These are phyloP conservation scores for Hemistola chrysoprasaria DNA, from an alignment of 2,888 invertebrate genomes.

Conservation along the genomic window DNA sequence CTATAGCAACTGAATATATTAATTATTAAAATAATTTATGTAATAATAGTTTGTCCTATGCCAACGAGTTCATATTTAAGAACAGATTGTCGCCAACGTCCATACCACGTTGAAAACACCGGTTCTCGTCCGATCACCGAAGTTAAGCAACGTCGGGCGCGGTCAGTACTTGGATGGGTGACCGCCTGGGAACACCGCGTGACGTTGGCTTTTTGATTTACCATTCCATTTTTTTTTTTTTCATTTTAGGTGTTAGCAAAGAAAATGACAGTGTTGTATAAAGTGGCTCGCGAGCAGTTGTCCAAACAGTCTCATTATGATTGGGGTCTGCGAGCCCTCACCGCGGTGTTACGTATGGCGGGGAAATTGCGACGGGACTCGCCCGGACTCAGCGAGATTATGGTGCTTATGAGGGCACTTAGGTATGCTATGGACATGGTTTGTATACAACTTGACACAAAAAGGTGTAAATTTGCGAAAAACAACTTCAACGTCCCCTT, in stretches of 20 bases:
- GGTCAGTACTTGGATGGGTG: slow-evolving; percentile 63
- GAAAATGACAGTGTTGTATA: slow-evolving; percentile 96
- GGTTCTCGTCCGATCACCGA: slow-evolving; percentile 76
- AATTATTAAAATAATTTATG: too few species aligned
- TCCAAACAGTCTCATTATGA: slow-evolving; percentile 97
- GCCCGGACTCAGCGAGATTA: slow-evolving; percentile 90
- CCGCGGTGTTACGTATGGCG: slow-evolving; percentile 95
- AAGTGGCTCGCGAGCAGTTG: slow-evolving; percentile 92
- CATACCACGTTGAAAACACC: slow-evolving; percentile 34
- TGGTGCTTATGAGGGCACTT: slow-evolving; percentile 94
- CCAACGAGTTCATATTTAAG: too few species aligned
- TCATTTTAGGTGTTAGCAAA: slow-evolving; percentile 87
- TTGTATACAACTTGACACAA: too few species aligned
- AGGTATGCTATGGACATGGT: too few species aligned
- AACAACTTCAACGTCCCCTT: too few species aligned
- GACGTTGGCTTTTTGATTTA: slow-evolving; percentile 49
- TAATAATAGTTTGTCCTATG: too few species aligned
- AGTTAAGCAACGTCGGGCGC: slow-evolving; percentile 73
- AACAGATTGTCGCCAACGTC: slow-evolving; percentile 27
- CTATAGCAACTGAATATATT: too few species aligned
- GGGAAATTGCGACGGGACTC: slow-evolving; percentile 92
- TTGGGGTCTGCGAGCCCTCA: slow-evolving; percentile 95
- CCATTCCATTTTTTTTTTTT: too few species aligned
- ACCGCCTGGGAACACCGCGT: slow-evolving; percentile 63
- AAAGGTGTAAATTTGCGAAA: too few species aligned